Evolutionary conservation across 37 sponge, comb jelly and placozoan genomes (phyloP), one percentile per base, ranked within the genome.

Genomic region (Hormiphora californensis): DNA sequence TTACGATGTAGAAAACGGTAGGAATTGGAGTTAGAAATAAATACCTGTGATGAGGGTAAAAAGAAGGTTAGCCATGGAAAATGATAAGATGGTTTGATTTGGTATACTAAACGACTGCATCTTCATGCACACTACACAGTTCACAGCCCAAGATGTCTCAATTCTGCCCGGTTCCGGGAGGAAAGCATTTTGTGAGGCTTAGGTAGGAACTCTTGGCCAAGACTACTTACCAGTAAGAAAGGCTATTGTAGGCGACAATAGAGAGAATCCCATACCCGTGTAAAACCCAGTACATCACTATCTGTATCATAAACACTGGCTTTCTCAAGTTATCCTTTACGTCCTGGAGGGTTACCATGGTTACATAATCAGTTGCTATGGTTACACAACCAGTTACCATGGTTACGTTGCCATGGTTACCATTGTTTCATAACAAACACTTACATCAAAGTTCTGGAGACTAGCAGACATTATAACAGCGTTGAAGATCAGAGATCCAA

Each of bases 221-320:
- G n/a, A n/a, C n/a, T n/a, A n/a, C n/a, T n/a, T n/a, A 9, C 38
- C 39, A 30, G 81, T n/a, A 46, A 28, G 68, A 65, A 39, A 65
- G 68, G 68, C 15, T 1, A 39, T 65, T 65, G 68, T 65, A 65
- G 3, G 68, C 34, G 11, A 65, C 68, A 15, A 65, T 25, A 4
- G 68, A 65, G 5, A 65, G 68, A 39, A 65, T 65, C 3, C 68
- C 68, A 39, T 65, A 65, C 5, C 68, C 68, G 38, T 65, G 68
- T 15, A 65, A 39, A 36, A 65, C 27, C 68, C 68, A 65, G 68
- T 65, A 65, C 68, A 65, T 65, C 68, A 65, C 39, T 36, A 65
- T 65, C 68, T 65, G 68, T 1, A 39, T 36, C 68, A 65, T 65
- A 39, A 65, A 65, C 68, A 36, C 68, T 39, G 68, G 21, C 19